Percentiles rank a stretch among this genome's conserved stretches.
These are phyloP conservation scores for Tragelaphus buxtoni DNA, from an alignment of 2,113 vertebrate genomes.

Conservation along the genomic window DNA sequence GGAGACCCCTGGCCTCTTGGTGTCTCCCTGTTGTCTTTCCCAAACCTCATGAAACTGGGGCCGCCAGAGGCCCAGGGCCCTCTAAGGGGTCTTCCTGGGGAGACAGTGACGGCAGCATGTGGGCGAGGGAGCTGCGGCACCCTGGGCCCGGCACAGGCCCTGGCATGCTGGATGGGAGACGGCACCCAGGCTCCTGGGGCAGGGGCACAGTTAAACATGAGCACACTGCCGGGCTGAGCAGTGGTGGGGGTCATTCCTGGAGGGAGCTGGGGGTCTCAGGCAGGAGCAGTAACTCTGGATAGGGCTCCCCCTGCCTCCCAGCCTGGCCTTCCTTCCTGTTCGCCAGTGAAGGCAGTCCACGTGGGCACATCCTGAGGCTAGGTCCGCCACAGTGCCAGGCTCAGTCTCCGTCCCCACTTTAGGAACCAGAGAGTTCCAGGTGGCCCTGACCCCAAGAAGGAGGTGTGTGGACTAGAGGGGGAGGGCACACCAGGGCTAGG, in stretches of 20 bases:
- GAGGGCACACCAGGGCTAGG: background rate
- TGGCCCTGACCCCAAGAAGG: background rate
- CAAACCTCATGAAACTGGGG: background rate
- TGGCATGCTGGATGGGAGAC: background rate
- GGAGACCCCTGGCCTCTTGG: background rate
- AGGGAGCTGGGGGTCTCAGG: background rate
- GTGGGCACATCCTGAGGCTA: background rate
- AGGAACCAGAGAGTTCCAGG: background rate
- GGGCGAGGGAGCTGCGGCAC: background rate
- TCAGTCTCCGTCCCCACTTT: background rate
- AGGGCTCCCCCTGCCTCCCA: background rate
- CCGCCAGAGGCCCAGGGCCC: background rate
- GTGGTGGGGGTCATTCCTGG: background rate
- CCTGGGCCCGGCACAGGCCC: background rate
- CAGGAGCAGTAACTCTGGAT: background rate
- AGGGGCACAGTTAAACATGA: background rate
- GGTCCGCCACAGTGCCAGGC: background rate
- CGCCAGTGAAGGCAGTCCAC: background rate
- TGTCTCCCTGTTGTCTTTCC: background rate
- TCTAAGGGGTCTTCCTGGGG: background rate
- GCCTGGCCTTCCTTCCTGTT: background rate
- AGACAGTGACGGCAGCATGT: fast-evolving
- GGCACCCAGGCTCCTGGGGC: background rate
- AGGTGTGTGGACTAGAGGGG: background rate
- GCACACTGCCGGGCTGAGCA: background rate